Evolutionary conservation across 1,140 invertebrate genomes (phyloP), one percentile per base, ranked within the genome.

Genomic region (Rhizoglyphus robini): DNA sequence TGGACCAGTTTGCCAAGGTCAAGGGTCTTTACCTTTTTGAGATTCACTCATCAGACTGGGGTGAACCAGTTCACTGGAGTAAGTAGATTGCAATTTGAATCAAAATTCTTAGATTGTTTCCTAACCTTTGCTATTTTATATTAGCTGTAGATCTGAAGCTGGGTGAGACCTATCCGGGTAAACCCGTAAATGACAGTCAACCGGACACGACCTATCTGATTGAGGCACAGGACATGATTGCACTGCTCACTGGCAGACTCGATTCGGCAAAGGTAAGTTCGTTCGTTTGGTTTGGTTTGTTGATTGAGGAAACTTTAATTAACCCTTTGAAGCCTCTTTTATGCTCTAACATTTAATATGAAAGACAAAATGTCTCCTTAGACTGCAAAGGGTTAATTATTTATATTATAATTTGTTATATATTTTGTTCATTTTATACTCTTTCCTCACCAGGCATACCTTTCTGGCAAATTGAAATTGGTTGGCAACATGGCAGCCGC

Each of bases 401-500:
- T n/a, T n/a, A n/a, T n/a, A n/a, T n/a, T n/a, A n/a, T 11, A 41
- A 8, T 41, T 41, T 41, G 8, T 11, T 41, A 41, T 41, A 18
- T 11, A 11, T 41, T 41, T 41, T 41, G 18, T 41, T 18, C 8
- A 41, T 41, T 41, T 41, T 41, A 41, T 41, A 11, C 18, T 41
- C 8, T 41, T 41, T 41, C 18, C 36, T 11, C 18, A 41, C 8
- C 18, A 76, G 69, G 90, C 90, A 3, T 96, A 92, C 75, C 86
- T 94, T 84, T 85, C 84, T 73, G 89, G 90, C 30, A 90, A 90
- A 75, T 74, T 95, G 63, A 95, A 95, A 77, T 83, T 94, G 36
- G 82, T 84, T 71, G 92, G 92, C 65, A 94, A 95, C 73, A 85
- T 95, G 34, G 90, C 94, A 88, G 76, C 95, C 4, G 86, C 88